Evolutionary conservation across 2,888 invertebrate genomes (phyloP).

Genomic region (Polyploca ridens): DNA sequence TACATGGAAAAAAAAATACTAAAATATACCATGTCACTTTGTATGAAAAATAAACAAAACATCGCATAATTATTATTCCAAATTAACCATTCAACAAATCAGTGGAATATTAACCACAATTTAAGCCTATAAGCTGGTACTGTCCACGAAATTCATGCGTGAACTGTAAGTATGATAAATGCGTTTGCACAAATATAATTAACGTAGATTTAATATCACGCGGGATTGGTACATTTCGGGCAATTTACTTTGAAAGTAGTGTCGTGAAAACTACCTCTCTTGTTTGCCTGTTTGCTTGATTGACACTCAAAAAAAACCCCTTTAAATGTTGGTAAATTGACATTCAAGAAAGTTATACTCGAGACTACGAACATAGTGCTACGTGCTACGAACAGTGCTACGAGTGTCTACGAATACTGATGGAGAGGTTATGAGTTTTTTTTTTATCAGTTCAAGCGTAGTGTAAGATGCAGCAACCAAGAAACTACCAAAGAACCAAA

Average conservation of each 20-base stretch:
- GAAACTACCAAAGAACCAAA: no score
- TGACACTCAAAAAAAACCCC: no score
- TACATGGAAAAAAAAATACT: no score
- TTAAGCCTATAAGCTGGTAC: conserved; percentile 25
- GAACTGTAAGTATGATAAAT: conserved; percentile 19
- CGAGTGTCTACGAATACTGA: not conserved
- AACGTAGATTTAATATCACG: not conserved
- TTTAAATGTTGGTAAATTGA: no score
- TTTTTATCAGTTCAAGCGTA: no score
- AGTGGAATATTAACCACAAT: conserved; percentile 44
- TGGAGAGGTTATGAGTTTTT: no score
- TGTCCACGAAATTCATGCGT: conserved; percentile 25
- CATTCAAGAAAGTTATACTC: no score
- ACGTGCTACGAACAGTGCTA: not conserved
- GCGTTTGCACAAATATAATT: conserved; percentile 15
- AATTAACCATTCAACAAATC: conserved; percentile 45
- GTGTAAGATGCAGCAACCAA: no score
- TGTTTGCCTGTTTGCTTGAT: no score
- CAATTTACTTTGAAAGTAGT: not conserved
- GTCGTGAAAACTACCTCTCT: not conserved
- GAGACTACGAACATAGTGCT: not conserved
- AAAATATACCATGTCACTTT: not conserved
- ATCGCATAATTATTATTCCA: conserved; percentile 29
- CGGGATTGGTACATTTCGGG: not conserved
- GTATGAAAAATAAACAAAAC: conserved; percentile 15